Conservation (phyloP, 1,140 invertebrate species). For the Diorhabda elongata region DNA sequence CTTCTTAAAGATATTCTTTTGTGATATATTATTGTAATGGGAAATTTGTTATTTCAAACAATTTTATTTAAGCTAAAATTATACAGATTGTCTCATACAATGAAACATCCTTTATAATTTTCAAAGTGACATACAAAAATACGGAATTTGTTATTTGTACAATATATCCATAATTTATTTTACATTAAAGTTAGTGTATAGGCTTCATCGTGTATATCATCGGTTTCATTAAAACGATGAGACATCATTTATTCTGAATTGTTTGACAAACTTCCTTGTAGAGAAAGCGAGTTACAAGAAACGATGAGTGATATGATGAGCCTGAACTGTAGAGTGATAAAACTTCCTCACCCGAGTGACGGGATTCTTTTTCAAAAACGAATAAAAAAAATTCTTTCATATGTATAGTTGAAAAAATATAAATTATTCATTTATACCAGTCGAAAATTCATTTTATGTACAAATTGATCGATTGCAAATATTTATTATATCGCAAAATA, state of each 20-base stretch:
- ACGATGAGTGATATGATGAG: constrained; percentile 34
- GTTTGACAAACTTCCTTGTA: constrained; percentile 18
- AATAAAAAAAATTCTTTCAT: no score
- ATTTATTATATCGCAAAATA: no score
- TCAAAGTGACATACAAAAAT: not conserved
- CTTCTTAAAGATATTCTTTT: constrained; percentile 46
- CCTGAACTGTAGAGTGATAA: not conserved
- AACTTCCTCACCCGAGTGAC: constrained; percentile 1
- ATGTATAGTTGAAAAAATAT: no score
- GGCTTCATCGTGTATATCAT: constrained; percentile 35
- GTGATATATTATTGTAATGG: not conserved
- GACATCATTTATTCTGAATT: constrained; percentile 31
- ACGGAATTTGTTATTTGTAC: constrained; percentile 23
- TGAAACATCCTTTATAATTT: not conserved
- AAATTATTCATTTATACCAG: no score
- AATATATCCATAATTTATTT: constrained; percentile 36
- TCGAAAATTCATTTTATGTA: no score
- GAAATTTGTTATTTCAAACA: not conserved
- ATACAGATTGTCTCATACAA: not conserved
- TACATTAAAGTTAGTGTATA: constrained; percentile 28
- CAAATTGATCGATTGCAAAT: no score
- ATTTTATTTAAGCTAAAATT: not conserved
- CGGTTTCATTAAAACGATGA: constrained; percentile 24
- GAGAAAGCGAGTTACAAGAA: constrained; percentile 16
- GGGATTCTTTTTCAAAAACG: no score